These are phyloP conservation scores for Taenioides sp. DNA, from an alignment of 2,797 vertebrate species.

Conservation along the genomic window DNA sequence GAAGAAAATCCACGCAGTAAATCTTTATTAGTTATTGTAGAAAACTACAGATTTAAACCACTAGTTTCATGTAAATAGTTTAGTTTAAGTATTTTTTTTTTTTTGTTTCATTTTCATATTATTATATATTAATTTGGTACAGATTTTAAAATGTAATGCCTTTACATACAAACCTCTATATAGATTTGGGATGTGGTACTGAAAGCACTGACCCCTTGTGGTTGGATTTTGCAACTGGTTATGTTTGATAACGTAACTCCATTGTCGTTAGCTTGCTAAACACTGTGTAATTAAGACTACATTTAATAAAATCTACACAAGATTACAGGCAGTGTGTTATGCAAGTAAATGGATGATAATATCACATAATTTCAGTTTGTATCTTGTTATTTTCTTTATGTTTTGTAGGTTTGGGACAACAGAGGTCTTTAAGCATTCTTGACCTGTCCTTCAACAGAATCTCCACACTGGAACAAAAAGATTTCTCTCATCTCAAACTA, in stretches of 20 bases:
- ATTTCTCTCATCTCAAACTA: conserved; percentile 76
- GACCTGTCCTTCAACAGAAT: conserved; percentile 84
- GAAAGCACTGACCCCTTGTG: not conserved
- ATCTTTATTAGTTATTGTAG: conserved; percentile 28
- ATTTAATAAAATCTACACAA: not conserved
- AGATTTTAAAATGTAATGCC: not conserved
- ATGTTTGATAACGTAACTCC: not conserved
- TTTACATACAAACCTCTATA: not conserved
- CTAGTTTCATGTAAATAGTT: not conserved
- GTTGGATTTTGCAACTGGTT: not conserved
- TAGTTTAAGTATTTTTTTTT: not conserved
- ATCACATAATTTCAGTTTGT: not conserved
- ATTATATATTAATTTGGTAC: not conserved
- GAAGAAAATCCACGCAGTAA: conserved; percentile 23
- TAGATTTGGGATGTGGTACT: not conserved
- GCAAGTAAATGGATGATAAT: not conserved
- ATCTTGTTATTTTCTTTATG: conserved; percentile 24
- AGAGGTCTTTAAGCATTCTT: conserved; percentile 74
- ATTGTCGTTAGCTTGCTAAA: not conserved
- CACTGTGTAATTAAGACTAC: not conserved
- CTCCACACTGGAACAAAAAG: conserved; percentile 59
- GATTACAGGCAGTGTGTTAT: not conserved
- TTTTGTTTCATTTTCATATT: not conserved
- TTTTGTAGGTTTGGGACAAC: conserved; percentile 62
- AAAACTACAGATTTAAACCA: not conserved